phyloP scores from a whole-genome alignment of 2,888 invertebrate genomes.

The Leptinotarsa peninsularis region DNA sequence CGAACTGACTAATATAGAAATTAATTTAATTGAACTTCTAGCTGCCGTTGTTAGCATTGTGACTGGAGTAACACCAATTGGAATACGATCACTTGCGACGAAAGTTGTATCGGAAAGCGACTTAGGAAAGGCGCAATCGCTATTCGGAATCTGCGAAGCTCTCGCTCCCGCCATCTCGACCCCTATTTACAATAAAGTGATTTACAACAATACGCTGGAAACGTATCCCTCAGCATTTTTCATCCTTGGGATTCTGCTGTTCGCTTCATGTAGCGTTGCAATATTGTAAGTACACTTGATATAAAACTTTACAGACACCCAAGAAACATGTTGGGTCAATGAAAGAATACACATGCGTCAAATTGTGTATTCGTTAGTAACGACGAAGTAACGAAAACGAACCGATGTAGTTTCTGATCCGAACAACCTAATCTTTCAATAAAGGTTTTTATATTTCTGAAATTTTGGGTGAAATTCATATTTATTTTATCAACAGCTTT shows the following conservation, averaged over 20 bases:
- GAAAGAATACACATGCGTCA: too few species aligned
- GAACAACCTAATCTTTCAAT: too few species aligned
- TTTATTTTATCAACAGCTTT: too few species aligned
- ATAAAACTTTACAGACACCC: neutral
- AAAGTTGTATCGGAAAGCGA: slow-evolving; percentile 63
- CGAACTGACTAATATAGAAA: too few species aligned
- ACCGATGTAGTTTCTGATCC: neutral
- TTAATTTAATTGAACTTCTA: slow-evolving; percentile 32
- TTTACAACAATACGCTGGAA: slow-evolving; percentile 69
- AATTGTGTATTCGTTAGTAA: too few species aligned
- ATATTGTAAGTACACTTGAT: slow-evolving; percentile 52
- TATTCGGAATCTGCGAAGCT: slow-evolving; percentile 73
- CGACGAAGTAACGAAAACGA: too few species aligned
- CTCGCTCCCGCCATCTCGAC: slow-evolving; percentile 70
- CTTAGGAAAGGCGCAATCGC: slow-evolving; percentile 67
- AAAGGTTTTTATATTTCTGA: neutral
- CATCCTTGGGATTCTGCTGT: slow-evolving; percentile 65
- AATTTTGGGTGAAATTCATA: too few species aligned
- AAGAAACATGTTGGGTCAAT: too few species aligned
- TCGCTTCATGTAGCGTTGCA: slow-evolving; percentile 45
- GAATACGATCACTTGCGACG: slow-evolving; percentile 62
- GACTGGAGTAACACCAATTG: slow-evolving; percentile 60
- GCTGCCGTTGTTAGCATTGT: slow-evolving; percentile 60
- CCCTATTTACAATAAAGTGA: slow-evolving; percentile 69
- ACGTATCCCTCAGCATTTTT: slow-evolving; percentile 71